Conservation (phyloP, 2,113 vertebrate species). For the Oreochromis spilurus region DNA sequence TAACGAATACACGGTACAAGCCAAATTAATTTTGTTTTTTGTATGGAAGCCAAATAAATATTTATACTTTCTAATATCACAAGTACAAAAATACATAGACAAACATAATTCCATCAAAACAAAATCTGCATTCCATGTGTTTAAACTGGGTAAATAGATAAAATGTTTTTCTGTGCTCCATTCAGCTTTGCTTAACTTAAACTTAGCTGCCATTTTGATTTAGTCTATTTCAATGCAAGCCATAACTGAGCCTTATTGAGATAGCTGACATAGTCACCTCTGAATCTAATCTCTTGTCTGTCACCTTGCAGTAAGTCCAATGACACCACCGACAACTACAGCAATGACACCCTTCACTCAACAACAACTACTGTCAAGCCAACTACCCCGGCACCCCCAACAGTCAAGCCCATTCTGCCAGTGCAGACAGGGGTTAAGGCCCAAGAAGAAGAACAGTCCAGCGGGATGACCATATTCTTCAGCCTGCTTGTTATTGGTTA, state of each 20-base stretch:
- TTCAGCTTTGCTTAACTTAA: not conserved
- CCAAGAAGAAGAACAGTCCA: conserved; percentile 97
- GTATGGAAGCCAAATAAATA: not conserved
- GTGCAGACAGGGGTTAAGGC: conserved; percentile 94
- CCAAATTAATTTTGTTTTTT: not conserved
- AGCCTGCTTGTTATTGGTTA: conserved; percentile 93
- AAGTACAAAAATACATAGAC: not conserved
- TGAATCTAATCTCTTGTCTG: not conserved
- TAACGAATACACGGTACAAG: not conserved
- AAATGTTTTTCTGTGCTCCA: not conserved
- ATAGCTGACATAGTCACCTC: not conserved
- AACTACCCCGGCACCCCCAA: conserved; percentile 78
- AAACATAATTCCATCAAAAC: not conserved
- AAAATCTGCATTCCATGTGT: not conserved
- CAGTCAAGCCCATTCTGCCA: conserved; percentile 86
- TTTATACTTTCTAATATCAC: not conserved
- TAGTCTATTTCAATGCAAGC: not conserved
- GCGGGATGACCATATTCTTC: conserved; percentile 97
- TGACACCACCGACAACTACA: conserved; percentile 73
- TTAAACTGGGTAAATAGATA: not conserved
- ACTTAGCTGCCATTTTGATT: not conserved
- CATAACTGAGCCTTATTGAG: not conserved
- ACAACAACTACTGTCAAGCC: conserved; percentile 68
- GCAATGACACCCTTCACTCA: conserved; percentile 80
- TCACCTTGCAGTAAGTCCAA: conserved; percentile 73